Conservation (phyloP, 2,888 invertebrate species). For the Amitus sp. region DNA sequence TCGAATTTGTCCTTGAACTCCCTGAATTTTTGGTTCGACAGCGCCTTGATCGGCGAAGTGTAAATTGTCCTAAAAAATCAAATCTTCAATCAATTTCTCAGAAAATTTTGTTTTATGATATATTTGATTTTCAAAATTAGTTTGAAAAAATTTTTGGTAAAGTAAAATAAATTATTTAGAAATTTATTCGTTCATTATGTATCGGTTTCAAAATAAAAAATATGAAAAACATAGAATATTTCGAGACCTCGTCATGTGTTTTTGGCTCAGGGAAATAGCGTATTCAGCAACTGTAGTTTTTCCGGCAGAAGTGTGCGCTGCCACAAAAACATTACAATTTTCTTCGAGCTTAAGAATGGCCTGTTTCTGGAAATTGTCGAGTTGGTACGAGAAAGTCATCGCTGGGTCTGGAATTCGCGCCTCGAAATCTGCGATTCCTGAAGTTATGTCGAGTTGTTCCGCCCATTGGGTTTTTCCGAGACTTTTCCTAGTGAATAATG, state of each 20-base stretch:
- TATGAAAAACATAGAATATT: too few species aligned
- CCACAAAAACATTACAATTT: constrained; percentile 96
- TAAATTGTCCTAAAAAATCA: constrained; percentile 95
- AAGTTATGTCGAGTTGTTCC: constrained; percentile 83
- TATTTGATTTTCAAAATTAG: too few species aligned
- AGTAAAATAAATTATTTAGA: too few species aligned
- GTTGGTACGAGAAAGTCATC: constrained; percentile 86
- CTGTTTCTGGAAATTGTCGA: constrained; percentile 97
- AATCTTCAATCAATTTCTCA: too few species aligned
- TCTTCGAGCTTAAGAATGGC: constrained; percentile 95
- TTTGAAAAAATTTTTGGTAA: too few species aligned
- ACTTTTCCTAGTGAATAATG: too few species aligned
- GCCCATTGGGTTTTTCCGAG: constrained; percentile 82
- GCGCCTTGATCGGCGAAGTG: constrained; percentile 98
- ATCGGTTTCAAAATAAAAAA: too few species aligned
- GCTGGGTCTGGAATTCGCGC: constrained; percentile 86
- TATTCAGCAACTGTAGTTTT: constrained; percentile 99
- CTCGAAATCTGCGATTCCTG: constrained; percentile 83
- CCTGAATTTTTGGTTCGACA: constrained; percentile 98
- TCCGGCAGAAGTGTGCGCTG: constrained; percentile 98
- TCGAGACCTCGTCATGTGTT: constrained; percentile 91
- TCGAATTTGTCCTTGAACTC: constrained; percentile 94
- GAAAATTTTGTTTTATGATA: too few species aligned
- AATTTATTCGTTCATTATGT: too few species aligned
- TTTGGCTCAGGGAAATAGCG: constrained; percentile 94